Evolutionary conservation across 2,113 vertebrate genomes (phyloP).

Genomic region (Chaetura pelagica): DNA sequence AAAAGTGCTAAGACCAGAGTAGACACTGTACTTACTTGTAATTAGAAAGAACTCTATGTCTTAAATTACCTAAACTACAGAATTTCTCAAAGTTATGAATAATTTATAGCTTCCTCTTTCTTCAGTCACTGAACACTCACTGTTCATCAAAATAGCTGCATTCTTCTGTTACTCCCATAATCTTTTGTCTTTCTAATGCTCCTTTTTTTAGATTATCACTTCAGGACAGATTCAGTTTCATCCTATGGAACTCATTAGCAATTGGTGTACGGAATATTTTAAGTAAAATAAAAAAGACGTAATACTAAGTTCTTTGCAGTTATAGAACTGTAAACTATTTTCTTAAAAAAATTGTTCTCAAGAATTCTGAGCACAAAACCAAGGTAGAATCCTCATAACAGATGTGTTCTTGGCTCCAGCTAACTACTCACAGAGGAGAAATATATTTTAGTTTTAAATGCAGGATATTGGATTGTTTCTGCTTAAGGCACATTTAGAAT

Average conservation of each 20-base stretch:
- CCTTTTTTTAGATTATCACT: neutral
- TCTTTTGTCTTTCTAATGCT: neutral
- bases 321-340: neutral
- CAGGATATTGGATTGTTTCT: conserved; percentile 51
- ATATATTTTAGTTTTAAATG: conserved; percentile 52
- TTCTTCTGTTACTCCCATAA: conserved; percentile 29
- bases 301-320: neutral
- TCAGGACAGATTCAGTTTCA: conserved; percentile 1
- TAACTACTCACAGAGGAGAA: conserved; percentile 58
- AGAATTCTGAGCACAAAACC: conserved; percentile 1
- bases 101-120: conserved; percentile 46
- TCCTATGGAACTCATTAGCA: neutral
- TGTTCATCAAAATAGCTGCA: conserved; percentile 41
- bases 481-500: conserved; percentile 37
- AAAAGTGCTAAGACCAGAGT: conserved; percentile 3
- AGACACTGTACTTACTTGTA: conserved; percentile 32
- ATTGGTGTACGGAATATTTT: neutral
- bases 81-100: conserved; percentile 36
- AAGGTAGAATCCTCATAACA: conserved; percentile 46
- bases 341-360: neutral
- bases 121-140: conserved; percentile 1
- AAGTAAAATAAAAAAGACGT: conserved; percentile 31
- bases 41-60: neutral
- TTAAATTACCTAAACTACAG: conserved; percentile 31
- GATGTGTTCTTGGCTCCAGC: conserved; percentile 58